Evolutionary conservation across 2,888 invertebrate genomes (phyloP).

Genomic region (Amaurobius ferox): DNA sequence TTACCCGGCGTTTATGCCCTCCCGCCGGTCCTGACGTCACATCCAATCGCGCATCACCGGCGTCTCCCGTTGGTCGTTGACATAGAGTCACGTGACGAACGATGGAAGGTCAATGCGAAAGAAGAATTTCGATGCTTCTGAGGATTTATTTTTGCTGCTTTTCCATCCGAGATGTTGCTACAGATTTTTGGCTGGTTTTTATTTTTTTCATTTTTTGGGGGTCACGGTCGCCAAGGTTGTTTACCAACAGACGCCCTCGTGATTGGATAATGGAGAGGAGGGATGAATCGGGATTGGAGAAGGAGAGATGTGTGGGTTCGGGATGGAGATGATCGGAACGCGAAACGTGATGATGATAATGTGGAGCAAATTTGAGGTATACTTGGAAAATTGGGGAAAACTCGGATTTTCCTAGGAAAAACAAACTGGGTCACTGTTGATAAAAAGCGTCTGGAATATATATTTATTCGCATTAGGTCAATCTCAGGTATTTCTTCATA

Average conservation of each 20-base stretch:
- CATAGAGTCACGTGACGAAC: conserved; percentile 49
- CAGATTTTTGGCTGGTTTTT: conserved; percentile 9
- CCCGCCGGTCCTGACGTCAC: conserved; percentile 65
- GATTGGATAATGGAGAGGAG: conserved; percentile 12
- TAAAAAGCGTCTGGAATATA: too few species aligned
- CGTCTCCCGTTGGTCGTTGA: conserved; percentile 68
- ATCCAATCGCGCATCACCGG: conserved; percentile 42
- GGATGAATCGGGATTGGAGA: not conserved
- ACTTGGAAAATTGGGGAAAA: too few species aligned
- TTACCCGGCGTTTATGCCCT: conserved; percentile 64
- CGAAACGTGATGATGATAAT: not conserved
- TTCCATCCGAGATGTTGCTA: conserved; percentile 10
- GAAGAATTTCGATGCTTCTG: conserved; percentile 8
- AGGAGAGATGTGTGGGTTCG: not conserved
- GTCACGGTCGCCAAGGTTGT: conserved; percentile 68
- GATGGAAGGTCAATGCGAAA: conserved; percentile 59
- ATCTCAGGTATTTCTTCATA: too few species aligned
- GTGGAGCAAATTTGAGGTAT: not conserved
- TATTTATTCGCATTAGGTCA: too few species aligned
- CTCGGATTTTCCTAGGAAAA: too few species aligned
- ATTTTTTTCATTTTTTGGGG: conserved; percentile 33
- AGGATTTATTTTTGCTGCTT: conserved; percentile 10
- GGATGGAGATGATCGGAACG: not conserved
- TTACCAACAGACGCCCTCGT: conserved; percentile 56
- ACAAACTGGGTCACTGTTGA: too few species aligned